phyloP scores from a whole-genome alignment of 2,888 invertebrate genomes.

The Patella ulyssiponensis region DNA sequence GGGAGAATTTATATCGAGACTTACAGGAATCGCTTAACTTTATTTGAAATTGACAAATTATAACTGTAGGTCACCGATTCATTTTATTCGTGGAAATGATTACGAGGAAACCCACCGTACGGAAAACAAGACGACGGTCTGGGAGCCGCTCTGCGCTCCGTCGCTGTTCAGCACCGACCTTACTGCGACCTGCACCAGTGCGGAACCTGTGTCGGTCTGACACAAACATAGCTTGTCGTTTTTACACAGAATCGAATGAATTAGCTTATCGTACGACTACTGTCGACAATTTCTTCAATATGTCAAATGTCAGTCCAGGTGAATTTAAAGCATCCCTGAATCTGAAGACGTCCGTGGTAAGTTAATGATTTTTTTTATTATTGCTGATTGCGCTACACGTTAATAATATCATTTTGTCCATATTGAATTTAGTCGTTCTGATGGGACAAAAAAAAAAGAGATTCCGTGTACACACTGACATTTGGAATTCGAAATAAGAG shows the following conservation, averaged over 20 bases:
- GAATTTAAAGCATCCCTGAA: neutral
- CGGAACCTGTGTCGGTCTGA: conserved; percentile 20
- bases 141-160: conserved; percentile 34
- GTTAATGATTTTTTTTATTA: neutral
- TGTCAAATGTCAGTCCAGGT: neutral
- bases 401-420: no score
- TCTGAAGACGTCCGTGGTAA: neutral
- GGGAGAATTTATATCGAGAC: no score
- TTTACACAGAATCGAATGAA: neutral
- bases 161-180: conserved; percentile 40
- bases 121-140: conserved; percentile 30
- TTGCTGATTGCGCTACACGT: no score
- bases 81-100: conserved; percentile 25
- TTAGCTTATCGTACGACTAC: neutral
- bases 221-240: conserved; percentile 19
- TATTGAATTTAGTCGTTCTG: no score
- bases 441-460: no score
- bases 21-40: no score
- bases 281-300: neutral
- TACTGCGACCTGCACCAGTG: conserved; percentile 28
- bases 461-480: no score
- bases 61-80: no score
- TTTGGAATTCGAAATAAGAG: no score
- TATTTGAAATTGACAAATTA: no score
- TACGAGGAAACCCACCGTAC: conserved; percentile 34